Base-by-base conservation (phyloP, 2,797 vertebrate genomes). In the Euthynnus affinis region DNA sequence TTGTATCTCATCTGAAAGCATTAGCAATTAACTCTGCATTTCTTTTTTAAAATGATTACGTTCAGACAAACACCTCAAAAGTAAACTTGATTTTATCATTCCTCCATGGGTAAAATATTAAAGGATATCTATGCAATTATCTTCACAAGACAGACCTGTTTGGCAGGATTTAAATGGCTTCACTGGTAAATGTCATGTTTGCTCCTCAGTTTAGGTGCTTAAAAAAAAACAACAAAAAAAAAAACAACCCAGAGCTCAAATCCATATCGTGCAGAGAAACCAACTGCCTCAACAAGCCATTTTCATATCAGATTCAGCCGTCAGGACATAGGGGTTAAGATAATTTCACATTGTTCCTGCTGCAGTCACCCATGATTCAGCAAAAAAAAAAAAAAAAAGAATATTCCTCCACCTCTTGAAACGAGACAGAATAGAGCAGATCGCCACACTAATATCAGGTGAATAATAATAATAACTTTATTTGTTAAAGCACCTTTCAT, bases 111-210 rank as follows among this genome's bases (percentile, higher is more conserved):
- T 18, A 5, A 14, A 27, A 9, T 60, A 46, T 62, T 27, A 46
- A 63, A 72, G 52, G 73, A 23, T 46, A 23, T 53, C 6, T 20
- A 2, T n/a, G 48, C 27, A 78, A 5, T 70, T 68, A 55, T 46
- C 34, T 71, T 66, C 56, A 81, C 46, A 72, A 60, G 63, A 49
- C n/a, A 34, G 44, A 78, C 65, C n/a, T 27, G 67, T 68, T 81
- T 61, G 29, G 10, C n/a, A 69, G 66, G 65, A 76, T 76, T 57
- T 62, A 27, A 76, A 32, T 57, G 55, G 27, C 55, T 37, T 69
- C n/a, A 13, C 5, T 61, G 23, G 20, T 71, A 79, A 83, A 81
- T 79, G 65, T 76, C 44, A 73, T 53, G 59, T 78, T 65, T 53
- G 49, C 53, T 84, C 25, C 68, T 81, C 63, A 75, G 27, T 34